Evolutionary conservation across 2,113 vertebrate species (phyloP).

Genomic region (Psettodes erumei): DNA sequence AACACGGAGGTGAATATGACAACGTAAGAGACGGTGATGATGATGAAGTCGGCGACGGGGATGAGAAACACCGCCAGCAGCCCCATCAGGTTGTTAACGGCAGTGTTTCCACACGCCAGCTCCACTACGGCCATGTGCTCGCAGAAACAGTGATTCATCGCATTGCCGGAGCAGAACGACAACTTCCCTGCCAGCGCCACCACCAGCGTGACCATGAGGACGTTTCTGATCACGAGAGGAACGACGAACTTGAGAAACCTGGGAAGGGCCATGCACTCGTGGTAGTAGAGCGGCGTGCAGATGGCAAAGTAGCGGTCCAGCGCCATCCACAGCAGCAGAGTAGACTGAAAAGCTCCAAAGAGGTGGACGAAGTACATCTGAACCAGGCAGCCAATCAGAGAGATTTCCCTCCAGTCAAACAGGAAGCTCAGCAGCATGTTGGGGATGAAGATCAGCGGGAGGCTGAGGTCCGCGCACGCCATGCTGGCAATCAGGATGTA

Average conservation of each 20-base stretch:
- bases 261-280: background rate
- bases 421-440: constrained; percentile 59
- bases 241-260: constrained; percentile 21
- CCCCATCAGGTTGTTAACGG: constrained; percentile 34
- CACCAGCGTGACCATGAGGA: background rate
- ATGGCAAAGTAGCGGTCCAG: constrained; percentile 61
- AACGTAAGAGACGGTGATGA: constrained; percentile 29
- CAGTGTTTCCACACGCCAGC: constrained; percentile 49
- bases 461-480: constrained; percentile 31
- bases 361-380: constrained; percentile 47
- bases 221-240: constrained; percentile 25
- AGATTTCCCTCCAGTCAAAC: constrained; percentile 46
- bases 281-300: constrained; percentile 47
- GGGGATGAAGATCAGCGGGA: constrained; percentile 37
- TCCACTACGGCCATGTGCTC: constrained; percentile 67
- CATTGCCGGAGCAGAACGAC: constrained; percentile 12
- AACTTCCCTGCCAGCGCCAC: constrained; percentile 21
- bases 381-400: constrained; percentile 43
- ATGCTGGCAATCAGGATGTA: constrained; percentile 54
- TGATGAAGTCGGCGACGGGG: constrained; percentile 16
- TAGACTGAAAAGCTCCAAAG: constrained; percentile 7
- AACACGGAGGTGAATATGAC: constrained; percentile 47
- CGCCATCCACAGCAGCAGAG: constrained; percentile 47
- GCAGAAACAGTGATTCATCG: constrained; percentile 58
- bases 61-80: background rate